Base-by-base conservation (phyloP, 2,113 vertebrate genomes). In the Aphelocoma coerulescens region DNA sequence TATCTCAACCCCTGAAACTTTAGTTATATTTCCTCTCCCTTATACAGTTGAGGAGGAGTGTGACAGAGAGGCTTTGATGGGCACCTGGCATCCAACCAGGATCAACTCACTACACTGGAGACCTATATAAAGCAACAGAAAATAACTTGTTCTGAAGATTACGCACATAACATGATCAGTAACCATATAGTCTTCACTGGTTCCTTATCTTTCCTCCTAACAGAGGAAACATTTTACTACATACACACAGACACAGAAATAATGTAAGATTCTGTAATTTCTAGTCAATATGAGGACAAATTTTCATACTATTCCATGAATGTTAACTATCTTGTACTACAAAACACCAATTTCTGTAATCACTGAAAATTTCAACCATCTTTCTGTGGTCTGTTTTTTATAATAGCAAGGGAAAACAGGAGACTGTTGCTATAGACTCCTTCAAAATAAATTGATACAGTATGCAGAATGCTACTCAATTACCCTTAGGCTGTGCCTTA, bases 31-130 rank as follows among this genome's bases (percentile, higher is more conserved):
- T 71, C 32, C 12, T 79, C 11, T 74, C 4, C 10, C 9, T 19
- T 0, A 0, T 23, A 33, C 27, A 19, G 4, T 3, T 49, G 72
- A 75, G 16, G 16, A 67, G 16, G 2, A 7, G 18, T 63, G 22
- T 16, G 19, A 33, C 16, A 55, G 22, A 62, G 33, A 1, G 2
- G 30, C 21, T 75, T 80, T 65, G 17, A 49, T 28, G 21, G 5
- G 10, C 21, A 48, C 16, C 12, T 61, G 33, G 26, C 3, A 1
- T 16, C 18, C 44, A 63, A 15, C 5, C 44, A 63, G 8, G 27
- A 19, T 72, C 67, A 87, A 46, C 32, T 44, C 15, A n/a, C 23
- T 24, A 24, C 18, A 57, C 13, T 32, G 13, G 27, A 61, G 27
- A 66, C 28, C 48, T 73, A 44, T 23, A 46, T 37, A 57, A 76